phyloP scores from a whole-genome alignment of 2,888 invertebrate genomes.

The Trichogramma dendrolimi region DNA sequence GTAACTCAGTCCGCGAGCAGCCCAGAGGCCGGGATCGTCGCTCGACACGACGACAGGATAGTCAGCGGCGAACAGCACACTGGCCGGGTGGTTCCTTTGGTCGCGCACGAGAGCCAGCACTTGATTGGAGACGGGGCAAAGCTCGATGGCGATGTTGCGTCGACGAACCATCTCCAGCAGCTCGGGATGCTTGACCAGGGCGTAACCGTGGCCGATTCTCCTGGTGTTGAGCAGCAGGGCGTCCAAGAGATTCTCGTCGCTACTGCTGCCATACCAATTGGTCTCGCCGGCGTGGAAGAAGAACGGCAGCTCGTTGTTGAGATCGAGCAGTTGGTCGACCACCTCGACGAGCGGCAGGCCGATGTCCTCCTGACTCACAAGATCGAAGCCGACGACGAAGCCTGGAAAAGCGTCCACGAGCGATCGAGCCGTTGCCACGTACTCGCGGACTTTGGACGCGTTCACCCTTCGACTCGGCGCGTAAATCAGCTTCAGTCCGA shows the following conservation, averaged over 20 bases:
- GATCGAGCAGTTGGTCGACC: constrained; percentile 55
- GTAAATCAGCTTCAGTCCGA: too few species aligned
- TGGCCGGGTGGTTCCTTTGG: too few species aligned
- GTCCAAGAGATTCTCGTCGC: constrained; percentile 72
- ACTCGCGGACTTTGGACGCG: constrained; percentile 45
- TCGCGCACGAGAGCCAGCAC: too few species aligned
- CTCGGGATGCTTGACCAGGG: too few species aligned
- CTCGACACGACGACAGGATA: too few species aligned
- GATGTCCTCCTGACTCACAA: constrained; percentile 74
- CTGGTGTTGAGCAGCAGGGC: constrained; percentile 70
- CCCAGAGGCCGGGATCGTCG: too few species aligned
- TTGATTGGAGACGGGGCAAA: too few species aligned
- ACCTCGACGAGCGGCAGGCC: constrained; percentile 64
- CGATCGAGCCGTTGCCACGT: constrained; percentile 38
- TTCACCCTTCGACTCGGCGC: constrained; percentile 53
- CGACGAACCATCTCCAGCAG: too few species aligned
- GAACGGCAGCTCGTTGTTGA: constrained; percentile 45
- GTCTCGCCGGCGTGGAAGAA: constrained; percentile 57
- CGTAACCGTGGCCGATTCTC: constrained; percentile 68
- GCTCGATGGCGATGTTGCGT: too few species aligned
- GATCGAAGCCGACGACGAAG: constrained; percentile 73
- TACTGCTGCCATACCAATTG: constrained; percentile 62
- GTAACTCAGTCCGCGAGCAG: too few species aligned
- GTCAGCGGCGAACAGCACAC: too few species aligned
- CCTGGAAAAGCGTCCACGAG: constrained; percentile 59